Evolutionary conservation across 2,113 vertebrate species (phyloP).

Genomic region (Opisthocomus hoazin): DNA sequence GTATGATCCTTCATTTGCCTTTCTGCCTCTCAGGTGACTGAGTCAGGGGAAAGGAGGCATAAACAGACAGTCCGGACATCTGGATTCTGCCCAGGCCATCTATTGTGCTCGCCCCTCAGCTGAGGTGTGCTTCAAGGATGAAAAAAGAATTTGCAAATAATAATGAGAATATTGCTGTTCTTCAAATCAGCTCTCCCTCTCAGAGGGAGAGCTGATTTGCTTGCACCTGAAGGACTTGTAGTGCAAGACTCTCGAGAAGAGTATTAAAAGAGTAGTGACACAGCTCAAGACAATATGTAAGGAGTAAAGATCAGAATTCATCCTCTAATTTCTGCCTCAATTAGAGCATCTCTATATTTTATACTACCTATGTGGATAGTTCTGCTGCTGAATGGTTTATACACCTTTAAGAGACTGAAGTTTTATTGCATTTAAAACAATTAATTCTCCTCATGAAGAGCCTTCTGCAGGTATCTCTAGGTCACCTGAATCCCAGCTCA

Average conservation of each 20-base stretch:
- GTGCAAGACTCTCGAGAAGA: background rate
- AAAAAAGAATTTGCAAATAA: constrained; percentile 19
- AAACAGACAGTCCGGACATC: background rate
- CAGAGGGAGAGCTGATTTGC: background rate
- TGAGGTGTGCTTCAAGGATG: background rate
- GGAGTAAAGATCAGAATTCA: background rate
- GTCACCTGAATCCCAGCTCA: background rate
- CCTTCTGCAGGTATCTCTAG: background rate
- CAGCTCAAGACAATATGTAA: background rate
- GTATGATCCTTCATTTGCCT: background rate
- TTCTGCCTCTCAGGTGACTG: background rate
- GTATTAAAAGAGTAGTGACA: background rate
- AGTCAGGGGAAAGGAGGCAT: background rate
- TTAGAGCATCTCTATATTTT: background rate
- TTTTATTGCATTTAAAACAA: background rate
- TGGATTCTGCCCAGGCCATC: background rate
- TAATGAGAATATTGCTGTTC: background rate
- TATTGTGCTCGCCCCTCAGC: background rate
- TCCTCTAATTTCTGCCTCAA: background rate
- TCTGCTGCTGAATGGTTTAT: background rate
- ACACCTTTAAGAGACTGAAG: background rate
- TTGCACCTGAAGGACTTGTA: background rate
- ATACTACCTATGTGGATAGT: background rate
- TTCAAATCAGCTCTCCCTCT: too few species aligned
- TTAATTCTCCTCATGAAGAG: background rate